These are phyloP conservation scores for Pemphigus obesinymphae DNA, from an alignment of 1,140 invertebrate species.

Conservation along the genomic window DNA sequence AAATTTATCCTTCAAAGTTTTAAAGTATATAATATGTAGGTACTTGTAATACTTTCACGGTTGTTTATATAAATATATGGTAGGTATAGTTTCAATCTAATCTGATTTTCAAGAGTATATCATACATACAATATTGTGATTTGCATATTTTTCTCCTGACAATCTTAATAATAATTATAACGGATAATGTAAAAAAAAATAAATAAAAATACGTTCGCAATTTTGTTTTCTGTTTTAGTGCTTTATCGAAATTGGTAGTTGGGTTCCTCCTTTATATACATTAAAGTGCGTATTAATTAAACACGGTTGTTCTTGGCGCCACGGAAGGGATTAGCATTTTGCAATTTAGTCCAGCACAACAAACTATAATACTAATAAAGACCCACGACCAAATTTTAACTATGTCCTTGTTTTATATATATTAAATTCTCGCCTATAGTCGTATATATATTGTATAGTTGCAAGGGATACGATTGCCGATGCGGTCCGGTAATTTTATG, in stretches of 20 bases:
- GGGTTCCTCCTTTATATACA: not conserved
- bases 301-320: not conserved
- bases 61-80: too few species aligned
- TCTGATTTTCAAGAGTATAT: too few species aligned
- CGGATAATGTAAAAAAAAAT: too few species aligned
- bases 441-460: not conserved
- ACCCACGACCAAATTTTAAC: not conserved
- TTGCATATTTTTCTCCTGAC: too few species aligned
- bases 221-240: not conserved
- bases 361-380: not conserved
- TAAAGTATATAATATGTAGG: too few species aligned
- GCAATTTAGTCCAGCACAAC: not conserved
- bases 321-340: not conserved
- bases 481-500: conserved; percentile 1
- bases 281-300: conserved; percentile 1
- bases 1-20: too few species aligned
- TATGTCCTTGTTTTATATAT: not conserved
- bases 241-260: not conserved
- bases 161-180: too few species aligned
- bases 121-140: too few species aligned
- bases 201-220: too few species aligned
- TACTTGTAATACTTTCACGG: too few species aligned
- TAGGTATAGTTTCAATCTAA: too few species aligned
- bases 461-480: not conserved
- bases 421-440: conserved; percentile 7